Base-by-base conservation (phyloP, 92 coral and sea anemone genomes). In the Hydrozoanthus gracilis region DNA sequence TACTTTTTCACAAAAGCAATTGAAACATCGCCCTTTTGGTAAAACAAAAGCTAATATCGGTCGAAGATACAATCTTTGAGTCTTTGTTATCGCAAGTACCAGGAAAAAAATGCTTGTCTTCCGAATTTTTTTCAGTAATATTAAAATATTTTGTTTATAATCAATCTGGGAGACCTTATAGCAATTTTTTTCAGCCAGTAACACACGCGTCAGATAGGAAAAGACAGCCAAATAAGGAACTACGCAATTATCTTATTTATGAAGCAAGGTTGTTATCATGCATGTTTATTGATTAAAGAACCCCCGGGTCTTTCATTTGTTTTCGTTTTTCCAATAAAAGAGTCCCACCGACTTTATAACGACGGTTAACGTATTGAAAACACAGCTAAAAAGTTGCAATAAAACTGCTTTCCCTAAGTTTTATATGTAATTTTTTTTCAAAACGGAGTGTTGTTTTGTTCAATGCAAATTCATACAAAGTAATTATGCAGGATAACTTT, bases 171-270 rank as follows among this genome's bases (percentile, higher is more conserved):
- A 70, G 50, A 70, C 47, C 5, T 44, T 61, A 13, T 62, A 7
- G 14, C 39, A 27, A 27, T 27, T 44, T 35, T 9, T 44, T 70
- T 39, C 75, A 45, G 51, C 7, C 12, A 13, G 13, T 44, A 35
- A 11, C 75, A 70, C 73, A 35, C 48, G 73, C 73, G 44, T 68
- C 75, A 70, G 47, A 35, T 15, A 70, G 50, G 44, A 44, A 70
- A 27, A 27, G 39, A 27, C 39, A 44, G 15, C 13, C 47, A 35
- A 35, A 44, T 16, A 44, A 47, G 14, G 55, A 72, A 15, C 18
- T 14, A 16, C 75, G 47, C 75, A 70, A 70, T 44, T 44, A 10
- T 8, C 12, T 7, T 20, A 35, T 70, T 70, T 70, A 70, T 70
- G 51, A n/a, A 64, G 47, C 16, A 35, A 70, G 5, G 51, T 3